These are phyloP conservation scores for Sturnus vulgaris DNA, from an alignment of 2,113 vertebrate genomes.

Conservation along the genomic window DNA sequence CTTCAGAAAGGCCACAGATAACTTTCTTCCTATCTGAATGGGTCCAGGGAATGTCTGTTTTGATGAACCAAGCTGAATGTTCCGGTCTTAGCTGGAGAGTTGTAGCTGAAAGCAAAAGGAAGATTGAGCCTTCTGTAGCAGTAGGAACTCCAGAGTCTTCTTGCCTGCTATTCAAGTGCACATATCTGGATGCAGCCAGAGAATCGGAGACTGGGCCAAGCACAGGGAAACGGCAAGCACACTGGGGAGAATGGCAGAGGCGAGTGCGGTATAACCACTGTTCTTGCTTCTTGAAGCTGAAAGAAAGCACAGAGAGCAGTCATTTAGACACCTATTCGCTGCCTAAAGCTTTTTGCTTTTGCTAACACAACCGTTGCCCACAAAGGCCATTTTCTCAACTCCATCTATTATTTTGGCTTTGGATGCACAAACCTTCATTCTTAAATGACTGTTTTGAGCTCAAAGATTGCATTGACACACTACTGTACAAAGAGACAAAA, in stretches of 20 bases:
- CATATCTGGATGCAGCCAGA: background rate
- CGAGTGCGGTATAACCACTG: background rate
- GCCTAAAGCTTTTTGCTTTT: background rate
- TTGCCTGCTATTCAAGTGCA: background rate
- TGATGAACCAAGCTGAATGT: background rate
- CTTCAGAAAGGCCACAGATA: background rate
- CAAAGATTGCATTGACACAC: background rate
- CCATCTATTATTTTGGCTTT: background rate
- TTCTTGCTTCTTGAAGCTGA: constrained; percentile 35
- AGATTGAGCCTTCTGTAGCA: background rate
- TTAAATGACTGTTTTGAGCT: background rate
- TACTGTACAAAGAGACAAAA: background rate
- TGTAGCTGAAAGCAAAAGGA: background rate
- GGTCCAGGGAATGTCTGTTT: background rate
- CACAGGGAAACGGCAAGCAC: background rate
- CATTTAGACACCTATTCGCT: background rate
- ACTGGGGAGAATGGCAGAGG: background rate
- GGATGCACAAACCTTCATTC: background rate
- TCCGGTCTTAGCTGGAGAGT: background rate
- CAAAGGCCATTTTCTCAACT: background rate
- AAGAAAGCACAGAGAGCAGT: background rate
- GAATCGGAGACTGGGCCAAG: background rate
- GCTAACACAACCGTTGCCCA: background rate
- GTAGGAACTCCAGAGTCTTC: background rate
- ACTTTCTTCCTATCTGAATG: background rate